Conservation (phyloP, 2,797 vertebrate genomes). For the Leptatherina wallacei region DNA sequence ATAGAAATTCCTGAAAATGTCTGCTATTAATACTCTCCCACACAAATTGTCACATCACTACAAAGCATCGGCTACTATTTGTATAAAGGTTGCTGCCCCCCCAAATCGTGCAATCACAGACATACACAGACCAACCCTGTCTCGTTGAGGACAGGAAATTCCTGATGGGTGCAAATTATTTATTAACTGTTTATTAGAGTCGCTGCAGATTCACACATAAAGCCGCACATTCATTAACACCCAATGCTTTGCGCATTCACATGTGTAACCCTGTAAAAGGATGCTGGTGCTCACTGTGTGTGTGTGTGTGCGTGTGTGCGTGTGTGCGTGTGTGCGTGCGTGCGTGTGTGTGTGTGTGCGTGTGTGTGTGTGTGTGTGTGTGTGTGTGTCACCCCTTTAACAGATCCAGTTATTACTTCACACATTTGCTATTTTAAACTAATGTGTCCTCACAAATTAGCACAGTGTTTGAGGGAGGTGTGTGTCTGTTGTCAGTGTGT, state of each 20-base stretch:
- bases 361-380: too few species aligned
- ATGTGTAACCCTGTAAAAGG: constrained; percentile 5
- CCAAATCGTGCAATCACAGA: too few species aligned
- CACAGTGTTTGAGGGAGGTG: neutral
- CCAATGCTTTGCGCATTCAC: constrained; percentile 15
- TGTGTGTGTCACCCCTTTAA: constrained; percentile 23
- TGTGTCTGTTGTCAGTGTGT: neutral
- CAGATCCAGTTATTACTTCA: constrained; percentile 36
- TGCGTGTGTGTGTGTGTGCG: too few species aligned
- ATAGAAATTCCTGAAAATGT: too few species aligned
- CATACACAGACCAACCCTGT: constrained; percentile 15
- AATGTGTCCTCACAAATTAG: neutral
- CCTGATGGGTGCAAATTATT: constrained; percentile 51
- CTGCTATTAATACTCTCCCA: too few species aligned
- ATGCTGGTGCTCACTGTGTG: neutral
- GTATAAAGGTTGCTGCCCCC: too few species aligned
- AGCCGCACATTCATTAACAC: constrained; percentile 7
- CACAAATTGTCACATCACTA: too few species aligned
- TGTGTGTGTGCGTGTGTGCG: too few species aligned
- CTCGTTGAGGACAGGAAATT: constrained; percentile 47
- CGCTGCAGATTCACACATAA: constrained; percentile 20
- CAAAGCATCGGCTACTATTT: too few species aligned
- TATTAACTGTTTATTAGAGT: constrained; percentile 45
- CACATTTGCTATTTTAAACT: constrained; percentile 16
- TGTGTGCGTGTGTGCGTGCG: too few species aligned